These are phyloP conservation scores for Perca flavescens DNA, from an alignment of 2,113 vertebrate species.

Conservation along the genomic window DNA sequence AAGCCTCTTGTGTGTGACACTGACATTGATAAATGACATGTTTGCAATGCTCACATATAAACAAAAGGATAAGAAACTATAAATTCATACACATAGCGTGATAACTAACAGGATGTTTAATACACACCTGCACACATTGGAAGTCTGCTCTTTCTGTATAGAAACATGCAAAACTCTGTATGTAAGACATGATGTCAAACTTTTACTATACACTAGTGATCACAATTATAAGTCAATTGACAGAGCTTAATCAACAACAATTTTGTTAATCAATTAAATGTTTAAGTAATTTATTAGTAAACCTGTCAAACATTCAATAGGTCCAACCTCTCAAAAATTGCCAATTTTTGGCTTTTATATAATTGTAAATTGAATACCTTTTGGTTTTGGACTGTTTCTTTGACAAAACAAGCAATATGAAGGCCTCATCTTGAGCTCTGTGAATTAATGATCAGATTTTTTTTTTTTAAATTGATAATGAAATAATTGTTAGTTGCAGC, in stretches of 20 bases:
- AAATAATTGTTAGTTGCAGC: not conserved
- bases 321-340: not conserved
- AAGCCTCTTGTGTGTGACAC: slow-evolving; percentile 9
- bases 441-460: not conserved
- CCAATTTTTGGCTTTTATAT: not conserved
- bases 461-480: not conserved
- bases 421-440: not conserved
- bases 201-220: not conserved
- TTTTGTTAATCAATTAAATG: not conserved
- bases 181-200: not conserved
- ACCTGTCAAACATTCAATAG: not conserved
- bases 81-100: not conserved
- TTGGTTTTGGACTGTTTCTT: not conserved
- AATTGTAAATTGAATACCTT: not conserved
- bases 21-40: slow-evolving; percentile 21
- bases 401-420: not conserved
- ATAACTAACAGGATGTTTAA: not conserved
- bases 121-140: not conserved
- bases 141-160: not conserved
- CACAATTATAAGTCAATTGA: not conserved
- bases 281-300: not conserved
- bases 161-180: not conserved
- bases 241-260: not conserved
- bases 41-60: slow-evolving; percentile 25
- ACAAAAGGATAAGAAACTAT: not conserved